A percentile compares a stretch with the other conserved stretches of the same genome.
Evolutionary conservation across 2,113 vertebrate species (phyloP).

Genomic region (Oncorhynchus keta): DNA sequence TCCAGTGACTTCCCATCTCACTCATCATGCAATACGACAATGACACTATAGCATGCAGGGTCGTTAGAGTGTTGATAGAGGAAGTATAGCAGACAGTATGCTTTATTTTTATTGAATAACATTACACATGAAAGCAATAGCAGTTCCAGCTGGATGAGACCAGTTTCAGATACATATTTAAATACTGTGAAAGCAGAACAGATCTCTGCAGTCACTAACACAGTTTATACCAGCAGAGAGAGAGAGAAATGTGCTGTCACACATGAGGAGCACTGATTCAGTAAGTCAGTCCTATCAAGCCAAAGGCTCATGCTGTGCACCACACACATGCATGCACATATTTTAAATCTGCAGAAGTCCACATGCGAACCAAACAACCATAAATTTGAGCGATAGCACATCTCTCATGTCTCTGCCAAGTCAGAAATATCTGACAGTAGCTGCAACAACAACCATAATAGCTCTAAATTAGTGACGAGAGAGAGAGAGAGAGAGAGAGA

Average conservation of each 20-base stretch:
- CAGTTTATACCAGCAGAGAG: slow-evolving; percentile 3
- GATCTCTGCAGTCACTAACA: background rate
- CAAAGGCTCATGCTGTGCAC: too few species aligned
- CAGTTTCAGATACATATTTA: slow-evolving; percentile 22
- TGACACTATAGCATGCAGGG: too few species aligned
- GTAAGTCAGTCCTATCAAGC: too few species aligned
- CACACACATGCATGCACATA: background rate
- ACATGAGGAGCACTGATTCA: too few species aligned
- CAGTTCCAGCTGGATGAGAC: slow-evolving; percentile 7
- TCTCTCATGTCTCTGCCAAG: slow-evolving; percentile 11
- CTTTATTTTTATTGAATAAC: slow-evolving; percentile 55
- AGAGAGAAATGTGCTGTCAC: background rate
- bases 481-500: slow-evolving; percentile 13
- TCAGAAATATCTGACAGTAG: slow-evolving; percentile 22
- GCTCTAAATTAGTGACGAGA: slow-evolving; percentile 23
- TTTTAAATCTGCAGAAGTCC: background rate
- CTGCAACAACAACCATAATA: slow-evolving; percentile 39
- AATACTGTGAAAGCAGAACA: background rate
- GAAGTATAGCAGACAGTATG: background rate
- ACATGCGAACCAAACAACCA: slow-evolving; percentile 28
- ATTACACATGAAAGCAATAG: slow-evolving; percentile 37
- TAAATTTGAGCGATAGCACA: slow-evolving; percentile 21
- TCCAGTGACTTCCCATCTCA: background rate
- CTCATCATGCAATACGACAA: background rate
- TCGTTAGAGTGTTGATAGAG: background rate